Conservation (phyloP, 2,113 vertebrate species). For the Columbina picui region DNA sequence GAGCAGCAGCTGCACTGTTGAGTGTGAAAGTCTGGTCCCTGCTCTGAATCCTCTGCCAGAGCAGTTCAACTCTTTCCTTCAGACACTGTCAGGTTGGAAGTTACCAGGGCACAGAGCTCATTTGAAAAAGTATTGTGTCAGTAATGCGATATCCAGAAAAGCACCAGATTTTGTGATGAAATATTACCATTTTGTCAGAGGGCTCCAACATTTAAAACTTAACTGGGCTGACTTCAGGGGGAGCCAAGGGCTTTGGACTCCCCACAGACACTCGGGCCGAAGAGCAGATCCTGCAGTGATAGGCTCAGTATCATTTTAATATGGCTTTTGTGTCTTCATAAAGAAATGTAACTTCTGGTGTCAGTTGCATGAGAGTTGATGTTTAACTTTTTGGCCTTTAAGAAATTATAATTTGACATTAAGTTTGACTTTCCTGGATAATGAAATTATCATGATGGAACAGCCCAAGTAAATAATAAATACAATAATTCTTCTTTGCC, state of each 20-base stretch:
- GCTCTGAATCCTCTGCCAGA: background rate
- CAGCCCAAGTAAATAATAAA: constrained; percentile 80
- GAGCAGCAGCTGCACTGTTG: background rate
- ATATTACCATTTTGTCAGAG: background rate
- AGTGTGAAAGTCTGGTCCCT: background rate
- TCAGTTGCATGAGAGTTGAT: constrained; percentile 69
- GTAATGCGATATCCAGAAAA: background rate
- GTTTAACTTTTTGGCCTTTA: constrained; percentile 79
- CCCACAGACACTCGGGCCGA: background rate
- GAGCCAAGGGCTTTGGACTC: background rate
- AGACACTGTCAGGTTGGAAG: too few relatives aligned
- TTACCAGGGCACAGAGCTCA: accelerated
- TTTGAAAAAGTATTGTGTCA: background rate
- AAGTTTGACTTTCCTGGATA: constrained; percentile 76
- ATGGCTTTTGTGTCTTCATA: constrained; percentile 26
- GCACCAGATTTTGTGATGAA: background rate
- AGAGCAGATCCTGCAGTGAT: background rate
- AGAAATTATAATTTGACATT: constrained; percentile 79
- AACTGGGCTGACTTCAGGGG: background rate
- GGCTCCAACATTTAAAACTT: background rate
- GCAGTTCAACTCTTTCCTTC: background rate
- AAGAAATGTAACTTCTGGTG: constrained; percentile 45
- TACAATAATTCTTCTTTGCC: constrained; percentile 82
- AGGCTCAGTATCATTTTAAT: background rate
- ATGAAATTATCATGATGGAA: constrained; percentile 80